A percentile compares a stretch with the other conserved stretches of the same genome.
Conservation (phyloP, 2,888 invertebrate genomes). For the Lissocephala sabroskyi region DNA sequence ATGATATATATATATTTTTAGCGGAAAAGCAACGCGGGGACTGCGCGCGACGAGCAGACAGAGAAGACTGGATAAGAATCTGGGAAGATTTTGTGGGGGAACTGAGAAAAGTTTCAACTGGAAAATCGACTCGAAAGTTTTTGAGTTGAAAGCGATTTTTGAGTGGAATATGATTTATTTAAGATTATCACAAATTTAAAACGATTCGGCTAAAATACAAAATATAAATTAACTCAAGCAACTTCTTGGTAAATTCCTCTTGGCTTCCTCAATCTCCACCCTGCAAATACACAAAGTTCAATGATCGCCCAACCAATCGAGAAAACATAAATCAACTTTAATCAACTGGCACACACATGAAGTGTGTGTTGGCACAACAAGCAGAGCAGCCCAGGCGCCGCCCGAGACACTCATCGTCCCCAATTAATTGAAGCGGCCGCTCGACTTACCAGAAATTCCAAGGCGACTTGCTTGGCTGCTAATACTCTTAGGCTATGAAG, state of each 20-base stretch:
- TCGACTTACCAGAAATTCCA: constrained; percentile 23
- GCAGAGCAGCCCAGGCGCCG: background rate
- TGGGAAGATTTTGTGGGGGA: too few relatives aligned
- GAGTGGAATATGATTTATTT: too few relatives aligned
- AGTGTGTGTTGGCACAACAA: constrained; percentile 48
- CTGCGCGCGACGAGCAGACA: constrained; percentile 24
- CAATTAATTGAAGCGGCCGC: constrained; percentile 13
- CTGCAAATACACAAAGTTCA: background rate
- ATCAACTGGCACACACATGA: constrained; percentile 43
- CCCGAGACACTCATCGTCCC: background rate
- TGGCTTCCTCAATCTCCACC: background rate
- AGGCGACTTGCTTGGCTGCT: constrained; percentile 16
- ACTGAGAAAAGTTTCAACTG: too few relatives aligned
- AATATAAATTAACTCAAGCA: too few relatives aligned
- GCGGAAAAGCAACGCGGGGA: too few relatives aligned
- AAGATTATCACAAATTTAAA: too few relatives aligned
- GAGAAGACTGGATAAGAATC: constrained; percentile 26
- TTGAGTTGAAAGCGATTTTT: too few relatives aligned
- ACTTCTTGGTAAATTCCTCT: too few relatives aligned
- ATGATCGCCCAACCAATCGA: constrained; percentile 22
- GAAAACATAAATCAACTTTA: constrained; percentile 61
- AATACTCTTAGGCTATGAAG: constrained; percentile 42
- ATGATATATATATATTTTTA: too few relatives aligned
- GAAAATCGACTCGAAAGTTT: constrained; percentile 46
- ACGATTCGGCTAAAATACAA: too few relatives aligned